Conservation (phyloP, 37 sponge, comb jelly and placozoan genomes). For the Bolinopsis microptera region DNA sequence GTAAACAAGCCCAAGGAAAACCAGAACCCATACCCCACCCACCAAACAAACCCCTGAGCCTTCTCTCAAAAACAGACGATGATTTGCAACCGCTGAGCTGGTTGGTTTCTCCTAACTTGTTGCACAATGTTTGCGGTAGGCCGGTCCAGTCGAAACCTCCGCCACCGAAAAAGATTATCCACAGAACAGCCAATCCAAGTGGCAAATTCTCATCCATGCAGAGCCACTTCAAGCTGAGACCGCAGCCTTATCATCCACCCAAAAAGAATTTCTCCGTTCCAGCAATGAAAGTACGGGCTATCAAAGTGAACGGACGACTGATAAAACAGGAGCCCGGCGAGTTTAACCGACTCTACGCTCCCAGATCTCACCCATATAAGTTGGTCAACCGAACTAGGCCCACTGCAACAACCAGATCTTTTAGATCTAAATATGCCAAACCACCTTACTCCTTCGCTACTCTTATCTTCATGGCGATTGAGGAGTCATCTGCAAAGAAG, state of each 20-base stretch:
- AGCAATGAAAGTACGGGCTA: slow-evolving; percentile 7
- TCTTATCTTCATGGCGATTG: slow-evolving; percentile 41
- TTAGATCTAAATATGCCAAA: neutral
- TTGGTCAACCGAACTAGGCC: neutral
- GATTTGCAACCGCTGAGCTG: slow-evolving; percentile 28
- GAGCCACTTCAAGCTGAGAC: slow-evolving; percentile 19
- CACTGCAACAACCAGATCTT: neutral
- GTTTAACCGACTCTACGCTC: neutral
- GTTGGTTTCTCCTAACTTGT: slow-evolving; percentile 23
- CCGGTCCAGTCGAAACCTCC: slow-evolving; percentile 36
- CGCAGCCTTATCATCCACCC: neutral
- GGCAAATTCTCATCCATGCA: slow-evolving; percentile 16
- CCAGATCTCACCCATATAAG: slow-evolving; percentile 8
- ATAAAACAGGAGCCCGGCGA: slow-evolving; percentile 25
- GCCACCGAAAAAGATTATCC: neutral
- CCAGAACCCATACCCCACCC: slow-evolving; percentile 10
- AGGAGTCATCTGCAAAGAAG: slow-evolving; percentile 2
- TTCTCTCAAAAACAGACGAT: slow-evolving; percentile 50
- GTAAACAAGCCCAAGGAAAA: neutral
- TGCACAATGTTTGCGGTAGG: slow-evolving; percentile 30
- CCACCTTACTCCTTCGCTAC: slow-evolving; percentile 52
- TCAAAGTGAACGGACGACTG: slow-evolving; percentile 1
- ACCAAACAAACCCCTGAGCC: slow-evolving; percentile 22
- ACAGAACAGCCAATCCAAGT: neutral
- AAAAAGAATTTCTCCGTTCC: neutral